A percentile compares a stretch with the other conserved stretches of the same genome.
Evolutionary conservation across 35 echinoderm and acorn worm genomes (phyloP).

Genomic region (Ophioderma brevispina): DNA sequence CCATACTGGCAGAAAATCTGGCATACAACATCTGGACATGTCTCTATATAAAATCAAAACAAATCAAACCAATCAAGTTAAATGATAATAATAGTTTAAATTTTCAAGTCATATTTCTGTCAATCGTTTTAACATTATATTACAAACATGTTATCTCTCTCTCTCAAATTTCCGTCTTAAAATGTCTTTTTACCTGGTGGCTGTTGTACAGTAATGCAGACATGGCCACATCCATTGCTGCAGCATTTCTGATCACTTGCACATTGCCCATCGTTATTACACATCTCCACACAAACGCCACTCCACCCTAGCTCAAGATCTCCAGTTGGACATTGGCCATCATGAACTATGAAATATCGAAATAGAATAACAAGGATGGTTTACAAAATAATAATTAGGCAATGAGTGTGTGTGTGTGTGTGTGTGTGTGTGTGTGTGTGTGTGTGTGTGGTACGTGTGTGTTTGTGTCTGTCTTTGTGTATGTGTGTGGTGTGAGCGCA

Average conservation of each 20-base stretch:
- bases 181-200: not conserved
- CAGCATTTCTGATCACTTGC: conserved; percentile 69
- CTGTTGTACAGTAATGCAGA: not conserved
- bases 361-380: not conserved
- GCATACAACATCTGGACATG: conserved; percentile 47
- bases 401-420: too few relatives aligned
- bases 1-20: conserved; percentile 68
- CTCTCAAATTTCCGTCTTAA: not conserved
- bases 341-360: not conserved
- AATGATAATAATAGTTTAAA: too few relatives aligned
- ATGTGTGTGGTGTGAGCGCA: not conserved
- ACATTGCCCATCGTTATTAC: conserved; percentile 69
- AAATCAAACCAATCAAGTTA: too few relatives aligned
- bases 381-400: not conserved
- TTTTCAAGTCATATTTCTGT: too few relatives aligned
- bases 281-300: conserved; percentile 59
- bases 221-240: conserved; percentile 51
- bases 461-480: not conserved
- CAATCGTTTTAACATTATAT: too few relatives aligned
- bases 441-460: not conserved
- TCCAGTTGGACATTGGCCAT: conserved; percentile 10
- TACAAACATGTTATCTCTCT: too few relatives aligned
- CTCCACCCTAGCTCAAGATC: not conserved
- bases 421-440: not conserved
- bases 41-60: too few relatives aligned